phyloP scores from a whole-genome alignment of 2,888 invertebrate genomes.

The Tipula confusa region DNA sequence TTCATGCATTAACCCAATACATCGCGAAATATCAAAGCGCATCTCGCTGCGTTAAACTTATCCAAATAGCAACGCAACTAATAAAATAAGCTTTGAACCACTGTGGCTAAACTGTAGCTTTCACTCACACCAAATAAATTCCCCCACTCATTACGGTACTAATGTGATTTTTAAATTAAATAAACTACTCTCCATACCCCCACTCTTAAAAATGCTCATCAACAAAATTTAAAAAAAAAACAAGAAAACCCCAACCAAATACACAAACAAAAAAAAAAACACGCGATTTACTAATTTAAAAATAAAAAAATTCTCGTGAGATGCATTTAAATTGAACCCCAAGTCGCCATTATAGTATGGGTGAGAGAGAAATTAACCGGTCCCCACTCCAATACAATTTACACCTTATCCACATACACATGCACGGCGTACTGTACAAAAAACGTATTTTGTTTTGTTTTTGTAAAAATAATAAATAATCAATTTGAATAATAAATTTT shows the following conservation, averaged over 20 bases:
- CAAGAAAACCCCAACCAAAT: neutral
- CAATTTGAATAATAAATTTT: neutral
- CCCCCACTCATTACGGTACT: neutral
- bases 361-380: neutral
- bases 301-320: neutral
- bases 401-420: neutral
- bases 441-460: too few relatives aligned
- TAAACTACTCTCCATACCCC: neutral
- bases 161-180: neutral
- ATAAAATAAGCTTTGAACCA: too few relatives aligned
- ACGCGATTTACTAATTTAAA: neutral
- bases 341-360: neutral
- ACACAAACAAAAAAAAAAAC: neutral
- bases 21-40: too few relatives aligned
- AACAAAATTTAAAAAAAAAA: neutral
- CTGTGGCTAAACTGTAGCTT: neutral
- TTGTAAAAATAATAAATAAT: slow-evolving; percentile 20
- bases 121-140: neutral
- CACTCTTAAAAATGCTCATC: neutral
- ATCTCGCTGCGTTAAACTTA: too few relatives aligned
- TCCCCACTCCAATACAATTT: neutral
- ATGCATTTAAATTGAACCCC: neutral
- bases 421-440: neutral
- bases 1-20: too few relatives aligned
- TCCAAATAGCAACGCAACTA: too few relatives aligned